Evolutionary conservation across 2,888 invertebrate genomes (phyloP), one percentile per base, ranked within the genome.

Genomic region (Luperina nickerlii): DNA sequence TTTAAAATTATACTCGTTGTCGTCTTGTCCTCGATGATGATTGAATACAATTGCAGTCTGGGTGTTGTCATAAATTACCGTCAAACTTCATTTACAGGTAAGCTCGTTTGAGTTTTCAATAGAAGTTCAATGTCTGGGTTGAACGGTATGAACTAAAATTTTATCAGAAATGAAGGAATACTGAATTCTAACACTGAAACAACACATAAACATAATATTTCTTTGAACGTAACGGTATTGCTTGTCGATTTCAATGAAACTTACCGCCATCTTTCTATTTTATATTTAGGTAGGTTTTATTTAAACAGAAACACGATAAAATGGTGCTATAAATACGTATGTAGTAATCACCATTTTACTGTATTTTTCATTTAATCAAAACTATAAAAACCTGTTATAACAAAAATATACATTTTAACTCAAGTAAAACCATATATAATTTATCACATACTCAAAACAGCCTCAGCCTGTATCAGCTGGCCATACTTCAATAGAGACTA

Each of bases 401-500:
- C 27, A 62, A 15, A 71, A 27, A 27, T 11, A n/a, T 13, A 15
- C 11, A 42, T 62, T 4, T 4, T 45, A 6, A 15, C 5, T 62
- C 7, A 54, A 24, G 1, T 20, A 67, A 70, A 65, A 48, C 57
- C 57, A 18, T 9, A 38, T 9, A 71, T 32, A 74, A 48, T 71
- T 71, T 6, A 45, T 60, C 24, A 66, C n/a, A 60, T 24, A 74
- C 38, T 76, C 5, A 48, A 42, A 87, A 76, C 13, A 57, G 42
- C 1, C 0, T 76, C 96, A 93, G 0, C 93, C 95, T 95, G 94
- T 96, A 94, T 65, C 79, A 83, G 84, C 77, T 85, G 87, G 93
- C 93, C 91, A 96, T 96, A 94, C 96, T 95, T 97, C 96, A 97
- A 96, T 96, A 93, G 94, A 96, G 96, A 95, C 96, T 96, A 95